phyloP scores from a whole-genome alignment of 2,888 invertebrate species.

The Epirrhoe tristata region DNA sequence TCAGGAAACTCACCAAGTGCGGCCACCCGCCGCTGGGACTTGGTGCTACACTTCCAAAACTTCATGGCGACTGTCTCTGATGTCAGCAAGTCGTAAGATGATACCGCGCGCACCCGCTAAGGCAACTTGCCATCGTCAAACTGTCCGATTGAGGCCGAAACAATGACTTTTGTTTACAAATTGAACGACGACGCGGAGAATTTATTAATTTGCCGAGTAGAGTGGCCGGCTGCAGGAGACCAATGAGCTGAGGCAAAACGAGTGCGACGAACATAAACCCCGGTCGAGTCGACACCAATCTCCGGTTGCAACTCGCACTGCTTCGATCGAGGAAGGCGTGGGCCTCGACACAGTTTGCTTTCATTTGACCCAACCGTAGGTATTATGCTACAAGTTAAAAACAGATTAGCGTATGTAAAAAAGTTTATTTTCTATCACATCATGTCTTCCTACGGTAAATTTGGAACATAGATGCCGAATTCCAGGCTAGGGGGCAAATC shows the following conservation, averaged over 20 bases:
- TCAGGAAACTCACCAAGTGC: conserved; percentile 61
- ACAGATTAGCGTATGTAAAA: conserved; percentile 80
- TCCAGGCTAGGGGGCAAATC: conserved; percentile 71
- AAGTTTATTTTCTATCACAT: conserved; percentile 84
- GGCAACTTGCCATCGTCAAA: conserved; percentile 73
- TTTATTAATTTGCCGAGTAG: conserved; percentile 76
- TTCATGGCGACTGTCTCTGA: conserved; percentile 64
- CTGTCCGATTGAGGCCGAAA: conserved; percentile 76
- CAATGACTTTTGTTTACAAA: conserved; percentile 85
- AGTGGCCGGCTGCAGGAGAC: conserved; percentile 64
- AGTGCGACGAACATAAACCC: conserved; percentile 72
- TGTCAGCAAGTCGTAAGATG: conserved; percentile 59
- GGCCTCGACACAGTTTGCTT: conserved; percentile 62
- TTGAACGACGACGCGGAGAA: conserved; percentile 68
- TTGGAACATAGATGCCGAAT: conserved; percentile 81
- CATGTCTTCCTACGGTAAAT: conserved; percentile 79
- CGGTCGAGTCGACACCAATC: conserved; percentile 56
- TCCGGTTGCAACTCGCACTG: conserved; percentile 57
- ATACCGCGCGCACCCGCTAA: conserved; percentile 68
- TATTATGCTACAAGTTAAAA: conserved; percentile 49
- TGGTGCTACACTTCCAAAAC: conserved; percentile 79
- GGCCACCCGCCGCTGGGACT: conserved; percentile 62
- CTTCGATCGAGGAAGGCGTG: conserved; percentile 71
- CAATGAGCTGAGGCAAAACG: conserved; percentile 69
- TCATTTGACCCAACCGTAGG: conserved; percentile 39